A percentile compares a stretch with the other conserved stretches of the same genome.
Conservation (phyloP, 64 coral and sea anemone species). For the Actinia tenebrosa region DNA sequence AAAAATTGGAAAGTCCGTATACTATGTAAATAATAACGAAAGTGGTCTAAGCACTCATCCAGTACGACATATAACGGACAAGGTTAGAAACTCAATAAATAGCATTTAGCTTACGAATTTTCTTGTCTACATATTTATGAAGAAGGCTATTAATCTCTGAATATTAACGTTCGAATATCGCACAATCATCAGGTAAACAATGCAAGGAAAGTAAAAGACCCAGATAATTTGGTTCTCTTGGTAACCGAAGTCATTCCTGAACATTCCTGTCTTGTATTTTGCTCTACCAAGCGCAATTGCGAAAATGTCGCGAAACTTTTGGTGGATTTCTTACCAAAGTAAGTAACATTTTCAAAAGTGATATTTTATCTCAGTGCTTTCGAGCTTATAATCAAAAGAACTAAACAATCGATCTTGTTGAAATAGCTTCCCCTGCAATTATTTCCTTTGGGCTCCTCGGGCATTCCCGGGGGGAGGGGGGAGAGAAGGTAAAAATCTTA, state of each 20-base stretch:
- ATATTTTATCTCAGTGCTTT: too few species aligned
- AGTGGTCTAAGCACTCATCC: neutral
- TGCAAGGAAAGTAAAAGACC: conserved; percentile 49
- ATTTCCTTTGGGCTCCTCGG: too few species aligned
- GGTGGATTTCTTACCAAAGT: conserved; percentile 64
- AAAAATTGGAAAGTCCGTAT: conserved; percentile 53
- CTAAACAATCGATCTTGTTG: too few species aligned
- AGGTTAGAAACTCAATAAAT: neutral
- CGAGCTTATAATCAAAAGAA: too few species aligned
- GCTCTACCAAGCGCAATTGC: conserved; percentile 87
- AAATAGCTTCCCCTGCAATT: too few species aligned
- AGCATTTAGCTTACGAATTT: neutral
- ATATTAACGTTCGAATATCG: neutral
- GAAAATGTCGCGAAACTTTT: conserved; percentile 71
- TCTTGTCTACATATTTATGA: too few species aligned
- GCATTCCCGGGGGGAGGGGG: too few species aligned
- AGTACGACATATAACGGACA: neutral
- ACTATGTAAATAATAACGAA: conserved; percentile 31
- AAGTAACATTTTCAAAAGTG: neutral
- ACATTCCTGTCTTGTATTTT: conserved; percentile 89
- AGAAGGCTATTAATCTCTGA: too few species aligned
- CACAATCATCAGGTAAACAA: neutral
- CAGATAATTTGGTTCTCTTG: conserved; percentile 69
- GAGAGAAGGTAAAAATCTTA: too few species aligned
- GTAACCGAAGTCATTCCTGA: conserved; percentile 80